phyloP scores from a whole-genome alignment of 2,888 invertebrate species.

The Sphaerophoria rueppellii region DNA sequence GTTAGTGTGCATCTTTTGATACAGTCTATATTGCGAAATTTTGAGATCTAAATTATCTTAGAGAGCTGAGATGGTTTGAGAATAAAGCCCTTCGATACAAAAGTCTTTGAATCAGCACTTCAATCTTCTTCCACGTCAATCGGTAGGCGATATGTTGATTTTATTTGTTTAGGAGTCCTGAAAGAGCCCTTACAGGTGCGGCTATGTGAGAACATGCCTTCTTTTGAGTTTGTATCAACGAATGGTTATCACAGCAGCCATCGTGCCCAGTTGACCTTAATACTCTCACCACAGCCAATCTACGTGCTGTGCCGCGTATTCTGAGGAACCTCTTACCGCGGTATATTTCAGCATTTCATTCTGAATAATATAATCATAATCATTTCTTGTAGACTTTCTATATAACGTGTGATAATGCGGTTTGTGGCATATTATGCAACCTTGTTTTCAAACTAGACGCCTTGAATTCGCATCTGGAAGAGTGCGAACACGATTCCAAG shows the following conservation, averaged over 20 bases:
- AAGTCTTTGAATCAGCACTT: too few species aligned
- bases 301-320: constrained; percentile 96
- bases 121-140: too few species aligned
- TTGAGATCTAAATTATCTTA: too few species aligned
- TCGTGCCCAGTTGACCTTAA: constrained; percentile 97
- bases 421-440: constrained; percentile 93
- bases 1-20: too few species aligned
- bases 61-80: too few species aligned
- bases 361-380: not conserved
- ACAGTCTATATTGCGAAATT: too few species aligned
- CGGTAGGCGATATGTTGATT: too few species aligned
- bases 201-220: constrained; percentile 98
- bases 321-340: constrained; percentile 94
- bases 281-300: constrained; percentile 92
- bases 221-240: constrained; percentile 95
- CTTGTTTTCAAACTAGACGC: constrained; percentile 93
- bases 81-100: too few species aligned
- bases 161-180: too few species aligned
- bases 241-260: constrained; percentile 96
- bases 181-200: not conserved
- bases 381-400: constrained; percentile 86
- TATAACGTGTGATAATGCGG: constrained; percentile 95
- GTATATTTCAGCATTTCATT: constrained; percentile 80
- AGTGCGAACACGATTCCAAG: constrained; percentile 97
- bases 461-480: constrained; percentile 91